A percentile compares a stretch with the other conserved stretches of the same genome.
phyloP scores from a whole-genome alignment of 2,113 vertebrate genomes.

The Hemiprocne comata region DNA sequence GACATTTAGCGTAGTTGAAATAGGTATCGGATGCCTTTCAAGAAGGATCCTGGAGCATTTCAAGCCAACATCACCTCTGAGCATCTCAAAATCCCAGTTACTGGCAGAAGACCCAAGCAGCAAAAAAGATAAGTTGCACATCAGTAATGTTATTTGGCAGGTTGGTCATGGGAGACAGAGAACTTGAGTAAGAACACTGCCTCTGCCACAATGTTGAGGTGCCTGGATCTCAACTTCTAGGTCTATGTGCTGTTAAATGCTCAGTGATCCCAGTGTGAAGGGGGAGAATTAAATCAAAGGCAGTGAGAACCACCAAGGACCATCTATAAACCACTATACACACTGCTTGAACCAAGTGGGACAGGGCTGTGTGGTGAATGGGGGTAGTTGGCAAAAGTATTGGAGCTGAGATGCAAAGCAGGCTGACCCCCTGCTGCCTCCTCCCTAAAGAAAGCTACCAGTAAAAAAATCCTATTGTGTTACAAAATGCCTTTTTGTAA shows the following conservation, averaged over 20 bases:
- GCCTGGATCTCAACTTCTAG: rapidly evolving
- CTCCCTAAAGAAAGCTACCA: not conserved
- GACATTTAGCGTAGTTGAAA: not conserved
- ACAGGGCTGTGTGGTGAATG: not conserved
- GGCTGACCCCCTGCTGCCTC: not conserved
- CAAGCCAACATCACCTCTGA: not conserved
- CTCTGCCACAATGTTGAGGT: not conserved
- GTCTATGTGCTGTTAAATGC: rapidly evolving
- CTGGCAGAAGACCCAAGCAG: not conserved
- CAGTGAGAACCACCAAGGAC: not conserved
- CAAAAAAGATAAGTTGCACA: not conserved
- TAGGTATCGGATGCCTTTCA: not conserved
- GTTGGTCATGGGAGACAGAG: not conserved
- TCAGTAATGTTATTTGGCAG: not conserved
- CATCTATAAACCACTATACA: not conserved
- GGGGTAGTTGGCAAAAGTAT: not conserved
- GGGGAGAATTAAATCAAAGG: not conserved
- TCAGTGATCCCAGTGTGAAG: rapidly evolving
- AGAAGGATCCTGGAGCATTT: not conserved
- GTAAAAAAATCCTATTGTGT: not conserved
- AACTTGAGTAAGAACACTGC: rapidly evolving
- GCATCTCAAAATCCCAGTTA: not conserved
- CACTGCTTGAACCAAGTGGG: not conserved
- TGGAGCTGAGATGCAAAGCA: not conserved
- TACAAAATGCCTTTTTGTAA: not conserved